Evolutionary conservation across 1,140 invertebrate genomes (phyloP).

Genomic region (Kradibia gibbosae): DNA sequence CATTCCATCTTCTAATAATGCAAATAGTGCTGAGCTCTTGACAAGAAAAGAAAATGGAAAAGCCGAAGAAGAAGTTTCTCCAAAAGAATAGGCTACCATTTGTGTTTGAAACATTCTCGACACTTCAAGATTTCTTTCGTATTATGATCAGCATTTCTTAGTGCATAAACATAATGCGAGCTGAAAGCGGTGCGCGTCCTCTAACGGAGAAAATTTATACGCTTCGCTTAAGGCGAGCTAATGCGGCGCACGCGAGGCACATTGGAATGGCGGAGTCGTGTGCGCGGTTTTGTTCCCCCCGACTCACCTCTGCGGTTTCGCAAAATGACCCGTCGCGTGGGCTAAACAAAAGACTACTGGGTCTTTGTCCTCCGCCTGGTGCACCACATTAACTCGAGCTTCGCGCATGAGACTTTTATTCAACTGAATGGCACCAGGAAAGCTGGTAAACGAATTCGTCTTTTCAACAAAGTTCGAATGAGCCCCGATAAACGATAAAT

Average conservation of each 20-base stretch:
- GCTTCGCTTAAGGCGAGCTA: conserved; percentile 20
- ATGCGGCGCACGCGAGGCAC: conserved; percentile 4
- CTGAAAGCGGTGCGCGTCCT: conserved; percentile 29
- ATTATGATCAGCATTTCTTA: conserved; percentile 14
- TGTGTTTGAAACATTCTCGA: neutral
- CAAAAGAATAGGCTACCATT: neutral
- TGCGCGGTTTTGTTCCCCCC: neutral
- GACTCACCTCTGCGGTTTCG: conserved; percentile 19
- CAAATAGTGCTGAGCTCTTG: neutral
- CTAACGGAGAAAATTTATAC: conserved; percentile 37
- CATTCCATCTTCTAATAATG: too few species aligned
- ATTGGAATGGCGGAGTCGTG: conserved; percentile 29
- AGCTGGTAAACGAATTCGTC: too few species aligned
- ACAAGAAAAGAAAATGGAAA: neutral
- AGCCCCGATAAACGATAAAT: neutral
- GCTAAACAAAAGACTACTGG: conserved; percentile 47
- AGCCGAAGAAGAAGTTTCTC: neutral
- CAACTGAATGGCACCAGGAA: neutral
- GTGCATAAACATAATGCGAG: conserved; percentile 2
- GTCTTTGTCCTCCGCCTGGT: conserved; percentile 21
- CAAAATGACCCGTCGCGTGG: conserved; percentile 46
- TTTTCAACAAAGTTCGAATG: conserved; percentile 32
- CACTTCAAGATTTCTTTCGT: conserved; percentile 4
- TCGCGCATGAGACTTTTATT: neutral
- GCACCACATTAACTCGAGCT: conserved; percentile 4